A percentile compares a stretch with the other conserved stretches of the same genome.
Conservation (phyloP, 2,113 vertebrate species). For the Capreolus pygargus region DNA sequence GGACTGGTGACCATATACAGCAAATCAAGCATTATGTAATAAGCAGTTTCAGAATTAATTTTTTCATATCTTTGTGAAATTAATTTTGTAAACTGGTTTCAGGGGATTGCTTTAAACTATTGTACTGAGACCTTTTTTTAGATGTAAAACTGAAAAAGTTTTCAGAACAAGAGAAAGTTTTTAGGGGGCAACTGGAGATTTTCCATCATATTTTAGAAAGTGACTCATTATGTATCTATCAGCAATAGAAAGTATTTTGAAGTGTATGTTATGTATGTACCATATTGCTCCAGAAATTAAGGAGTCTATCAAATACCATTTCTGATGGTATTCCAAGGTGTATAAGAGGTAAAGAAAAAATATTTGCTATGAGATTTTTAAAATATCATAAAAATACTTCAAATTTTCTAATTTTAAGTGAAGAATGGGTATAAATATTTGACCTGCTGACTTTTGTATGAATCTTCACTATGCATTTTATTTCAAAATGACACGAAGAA, state of each 20-base stretch:
- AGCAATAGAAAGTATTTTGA: neutral
- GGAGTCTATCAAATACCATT: neutral
- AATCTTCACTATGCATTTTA: neutral
- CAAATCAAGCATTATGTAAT: neutral
- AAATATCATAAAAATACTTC: neutral
- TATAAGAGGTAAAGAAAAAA: neutral
- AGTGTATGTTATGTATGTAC: neutral
- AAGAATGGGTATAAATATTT: neutral
- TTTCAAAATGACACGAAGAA: neutral
- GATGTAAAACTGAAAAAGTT: neutral
- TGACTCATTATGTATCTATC: neutral
- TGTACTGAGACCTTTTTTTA: neutral
- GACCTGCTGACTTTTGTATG: neutral
- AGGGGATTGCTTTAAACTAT: neutral
- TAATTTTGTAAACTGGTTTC: neutral
- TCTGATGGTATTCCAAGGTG: neutral
- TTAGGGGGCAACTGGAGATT: neutral
- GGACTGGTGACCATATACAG: neutral
- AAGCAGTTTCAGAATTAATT: neutral
- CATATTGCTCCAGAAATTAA: neutral
- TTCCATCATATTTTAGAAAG: conserved; percentile 11
- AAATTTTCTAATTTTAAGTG: neutral
- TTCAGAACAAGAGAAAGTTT: neutral
- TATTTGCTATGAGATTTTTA: neutral
- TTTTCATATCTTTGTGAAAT: conserved; percentile 21